Evolutionary conservation across 2,888 invertebrate genomes (phyloP), one percentile per base, ranked within the genome.

Genomic region (Parnassius mnemosyne): DNA sequence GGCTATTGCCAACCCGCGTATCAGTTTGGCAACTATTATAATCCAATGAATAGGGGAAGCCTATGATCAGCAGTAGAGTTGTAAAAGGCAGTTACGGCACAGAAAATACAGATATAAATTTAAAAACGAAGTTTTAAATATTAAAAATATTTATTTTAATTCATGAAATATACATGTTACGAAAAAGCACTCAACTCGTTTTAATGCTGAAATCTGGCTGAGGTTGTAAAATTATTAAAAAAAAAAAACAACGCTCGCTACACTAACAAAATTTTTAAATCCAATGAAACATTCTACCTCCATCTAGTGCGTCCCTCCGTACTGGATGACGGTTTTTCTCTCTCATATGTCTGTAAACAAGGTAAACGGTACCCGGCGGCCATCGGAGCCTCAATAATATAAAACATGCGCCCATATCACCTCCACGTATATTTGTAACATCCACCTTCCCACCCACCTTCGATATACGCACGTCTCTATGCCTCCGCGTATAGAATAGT

Each of bases 321-420:
- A 65, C 65, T 63, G 68, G 64, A 69, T 71, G 69, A 69, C 76
- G 77, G 75, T 79, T 77, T 74, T 71, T 65, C 68, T 69, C 65
- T 65, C 68, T 72, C 70, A 69, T 71, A 66, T 72, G 71, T 69
- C 76, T 78, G 84, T 85, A 85, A 87, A 86, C 85, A 89, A 84
- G 85, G 87, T 83, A 84, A 83, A 76, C 77, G 68, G 72, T 69
- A 70, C 72, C 68, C 70, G 72, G 70, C 74, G 76, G 73, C 79
- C 73, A 76, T 73, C 77, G 78, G 76, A 75, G 76, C 83, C 80
- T 86, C 86, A 89, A 89, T 89, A 89, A 89, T 89, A 89, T 87
- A 88, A 88, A 89, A 87, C 85, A 87, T 82, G 81, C 75, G 75
- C 77, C 76, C 79, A 77, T 79, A 83, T 81, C 78, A 66, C 78